Evolutionary conservation across 2,888 invertebrate species (phyloP).

Genomic region (Diarsia mendica): DNA sequence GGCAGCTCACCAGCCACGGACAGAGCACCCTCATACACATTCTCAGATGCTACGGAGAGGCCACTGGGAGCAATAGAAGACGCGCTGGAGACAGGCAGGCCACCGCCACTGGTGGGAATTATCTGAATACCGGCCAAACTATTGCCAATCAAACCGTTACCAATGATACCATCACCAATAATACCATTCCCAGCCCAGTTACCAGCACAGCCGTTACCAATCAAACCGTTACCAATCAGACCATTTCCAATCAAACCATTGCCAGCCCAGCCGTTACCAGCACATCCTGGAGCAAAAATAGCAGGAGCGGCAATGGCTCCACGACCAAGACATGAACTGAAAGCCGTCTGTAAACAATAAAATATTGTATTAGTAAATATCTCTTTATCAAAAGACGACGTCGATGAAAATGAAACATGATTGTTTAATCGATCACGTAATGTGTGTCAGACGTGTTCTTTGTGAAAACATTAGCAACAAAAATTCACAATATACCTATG

Average conservation of each 20-base stretch:
- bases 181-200: background rate
- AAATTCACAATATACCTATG: too few relatives aligned
- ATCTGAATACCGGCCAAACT: constrained; percentile 24
- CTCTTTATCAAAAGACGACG: too few relatives aligned
- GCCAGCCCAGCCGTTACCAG: background rate
- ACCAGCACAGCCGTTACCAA: constrained; percentile 10
- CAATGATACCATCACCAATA: background rate
- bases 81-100: constrained; percentile 35
- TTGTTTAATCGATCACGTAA: too few relatives aligned
- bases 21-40: constrained; percentile 54
- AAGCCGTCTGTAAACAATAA: background rate
- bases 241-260: background rate
- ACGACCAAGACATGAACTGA: background rate
- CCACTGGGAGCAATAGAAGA: constrained; percentile 52
- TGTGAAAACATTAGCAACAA: too few relatives aligned
- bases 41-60: constrained; percentile 57
- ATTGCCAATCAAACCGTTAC: background rate
- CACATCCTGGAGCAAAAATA: background rate
- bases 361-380: background rate
- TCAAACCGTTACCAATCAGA: background rate
- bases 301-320: background rate
- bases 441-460: too few relatives aligned
- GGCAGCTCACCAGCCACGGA: constrained; percentile 54
- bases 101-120: constrained; percentile 59
- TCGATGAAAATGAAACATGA: too few relatives aligned